These are phyloP conservation scores for Omphaloscelis lunosa DNA, from an alignment of 2,888 invertebrate species.

Conservation along the genomic window DNA sequence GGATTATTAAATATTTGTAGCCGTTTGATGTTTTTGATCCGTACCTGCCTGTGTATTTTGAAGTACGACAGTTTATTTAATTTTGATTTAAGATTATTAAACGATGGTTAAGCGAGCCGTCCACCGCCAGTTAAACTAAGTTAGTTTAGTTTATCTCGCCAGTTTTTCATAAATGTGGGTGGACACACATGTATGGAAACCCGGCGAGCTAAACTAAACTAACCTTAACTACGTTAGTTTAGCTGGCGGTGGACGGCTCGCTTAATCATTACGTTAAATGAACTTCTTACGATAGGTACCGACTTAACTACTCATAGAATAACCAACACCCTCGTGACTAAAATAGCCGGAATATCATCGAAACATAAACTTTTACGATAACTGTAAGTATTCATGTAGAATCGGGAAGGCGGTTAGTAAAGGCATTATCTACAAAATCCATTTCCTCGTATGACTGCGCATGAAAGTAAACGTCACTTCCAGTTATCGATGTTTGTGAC, in stretches of 20 bases:
- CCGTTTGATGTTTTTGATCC: neutral
- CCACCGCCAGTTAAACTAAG: no score
- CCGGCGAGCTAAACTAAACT: no score
- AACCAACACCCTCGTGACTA: neutral
- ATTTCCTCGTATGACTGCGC: constrained; percentile 49
- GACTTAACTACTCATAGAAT: neutral
- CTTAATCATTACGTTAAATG: neutral
- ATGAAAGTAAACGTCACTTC: constrained; percentile 26
- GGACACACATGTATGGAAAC: no score
- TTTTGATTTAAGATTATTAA: neutral
- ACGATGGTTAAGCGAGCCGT: no score
- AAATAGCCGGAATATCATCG: constrained; percentile 69
- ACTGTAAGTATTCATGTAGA: constrained; percentile 51
- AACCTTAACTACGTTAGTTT: no score
- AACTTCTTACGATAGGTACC: neutral
- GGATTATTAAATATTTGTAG: constrained; percentile 13
- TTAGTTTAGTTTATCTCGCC: no score
- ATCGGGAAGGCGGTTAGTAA: constrained; percentile 52
- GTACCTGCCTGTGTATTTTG: neutral
- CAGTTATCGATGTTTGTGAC: constrained; percentile 10
- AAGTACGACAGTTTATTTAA: neutral
- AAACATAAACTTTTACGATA: constrained; percentile 70
- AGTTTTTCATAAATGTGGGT: no score
- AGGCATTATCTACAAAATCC: constrained; percentile 54
- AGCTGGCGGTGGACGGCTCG: no score